Evolutionary conservation across 2,888 invertebrate genomes (phyloP).

Genomic region (Minunthozetes semirufus): DNA sequence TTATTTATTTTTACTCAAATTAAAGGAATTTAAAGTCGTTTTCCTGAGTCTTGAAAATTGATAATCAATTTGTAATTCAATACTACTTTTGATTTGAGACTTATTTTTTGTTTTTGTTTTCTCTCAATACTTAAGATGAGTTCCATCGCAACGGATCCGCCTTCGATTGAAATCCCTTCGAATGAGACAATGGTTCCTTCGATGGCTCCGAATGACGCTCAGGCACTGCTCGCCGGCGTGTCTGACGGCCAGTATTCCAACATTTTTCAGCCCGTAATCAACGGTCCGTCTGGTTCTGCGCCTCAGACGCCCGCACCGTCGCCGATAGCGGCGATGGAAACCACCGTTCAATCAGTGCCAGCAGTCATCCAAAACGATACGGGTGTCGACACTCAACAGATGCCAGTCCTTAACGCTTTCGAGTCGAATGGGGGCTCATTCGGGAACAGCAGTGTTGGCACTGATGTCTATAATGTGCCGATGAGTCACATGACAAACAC

Average conservation of each 20-base stretch:
- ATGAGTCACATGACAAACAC: constrained; percentile 3
- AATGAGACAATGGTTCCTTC: neutral
- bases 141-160: neutral
- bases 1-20: neutral
- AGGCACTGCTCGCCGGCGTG: neutral
- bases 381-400: neutral
- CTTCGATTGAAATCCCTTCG: neutral
- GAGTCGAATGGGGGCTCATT: neutral
- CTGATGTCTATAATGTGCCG: neutral
- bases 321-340: neutral
- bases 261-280: constrained; percentile 13
- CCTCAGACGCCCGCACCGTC: constrained; percentile 8
- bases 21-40: neutral
- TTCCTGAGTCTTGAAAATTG: neutral
- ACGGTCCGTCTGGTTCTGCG: constrained; percentile 15
- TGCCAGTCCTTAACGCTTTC: neutral
- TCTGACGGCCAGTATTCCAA: constrained; percentile 2
- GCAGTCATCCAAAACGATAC: neutral
- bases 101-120: neutral
- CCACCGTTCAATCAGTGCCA: neutral
- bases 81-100: neutral
- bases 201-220: neutral
- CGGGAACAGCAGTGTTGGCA: neutral
- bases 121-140: neutral
- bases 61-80: neutral